A percentile compares a stretch with the other conserved stretches of the same genome.
Evolutionary conservation across 2,888 invertebrate species (phyloP).

Genomic region (Sympetrum striolatum): DNA sequence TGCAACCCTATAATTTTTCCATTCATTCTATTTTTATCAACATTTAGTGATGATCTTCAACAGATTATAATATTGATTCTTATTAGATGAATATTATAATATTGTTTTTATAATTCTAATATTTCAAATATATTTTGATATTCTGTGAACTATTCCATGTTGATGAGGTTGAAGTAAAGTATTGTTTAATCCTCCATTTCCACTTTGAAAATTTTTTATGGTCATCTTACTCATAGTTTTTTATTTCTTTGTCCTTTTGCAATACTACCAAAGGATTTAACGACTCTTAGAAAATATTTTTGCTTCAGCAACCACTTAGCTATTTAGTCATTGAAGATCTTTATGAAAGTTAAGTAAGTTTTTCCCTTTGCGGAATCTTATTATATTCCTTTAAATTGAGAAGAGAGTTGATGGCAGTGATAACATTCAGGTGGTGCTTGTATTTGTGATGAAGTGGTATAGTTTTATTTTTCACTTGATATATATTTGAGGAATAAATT

Average conservation of each 20-base stretch:
- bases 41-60: too few relatives aligned
- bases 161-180: not conserved
- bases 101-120: not conserved
- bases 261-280: not conserved
- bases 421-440: not conserved
- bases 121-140: not conserved
- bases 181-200: not conserved
- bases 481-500: too few relatives aligned
- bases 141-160: not conserved
- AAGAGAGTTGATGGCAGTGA: not conserved
- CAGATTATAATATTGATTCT: too few relatives aligned
- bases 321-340: not conserved
- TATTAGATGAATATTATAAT: too few relatives aligned
- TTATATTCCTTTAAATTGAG: not conserved
- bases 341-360: not conserved
- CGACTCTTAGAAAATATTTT: not conserved
- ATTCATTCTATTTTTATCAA: too few relatives aligned
- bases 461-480: too few relatives aligned
- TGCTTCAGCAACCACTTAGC: not conserved
- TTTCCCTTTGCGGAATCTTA: not conserved
- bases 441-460: not conserved
- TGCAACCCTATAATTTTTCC: too few relatives aligned
- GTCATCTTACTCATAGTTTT: not conserved
- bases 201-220: not conserved
- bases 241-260: not conserved